Conservation (phyloP, 2,113 vertebrate genomes). For the Silurus glanis region DNA sequence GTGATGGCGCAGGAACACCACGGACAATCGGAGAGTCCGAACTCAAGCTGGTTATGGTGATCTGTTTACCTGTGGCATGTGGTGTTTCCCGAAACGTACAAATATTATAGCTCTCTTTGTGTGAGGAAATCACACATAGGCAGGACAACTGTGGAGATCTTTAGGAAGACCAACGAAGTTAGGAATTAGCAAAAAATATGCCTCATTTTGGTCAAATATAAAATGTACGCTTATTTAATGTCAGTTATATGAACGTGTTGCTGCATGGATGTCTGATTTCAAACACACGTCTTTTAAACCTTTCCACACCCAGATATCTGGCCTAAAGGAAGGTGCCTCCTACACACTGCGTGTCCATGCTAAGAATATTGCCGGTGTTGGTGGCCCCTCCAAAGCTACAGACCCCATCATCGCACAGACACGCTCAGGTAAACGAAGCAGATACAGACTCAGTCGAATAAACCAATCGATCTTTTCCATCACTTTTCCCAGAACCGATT, state of each 20-base stretch:
- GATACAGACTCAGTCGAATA: not conserved
- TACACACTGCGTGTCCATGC: slow-evolving; percentile 88
- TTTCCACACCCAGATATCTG: slow-evolving; percentile 74
- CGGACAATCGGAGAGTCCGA: not conserved
- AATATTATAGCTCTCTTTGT: not conserved
- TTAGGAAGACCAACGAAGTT: not conserved
- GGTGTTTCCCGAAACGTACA: not conserved
- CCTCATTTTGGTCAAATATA: not conserved
- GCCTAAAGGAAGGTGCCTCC: slow-evolving; percentile 77
- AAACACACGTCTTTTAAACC: not conserved
- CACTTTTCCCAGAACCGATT: not conserved
- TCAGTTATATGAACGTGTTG: not conserved
- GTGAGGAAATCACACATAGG: not conserved
- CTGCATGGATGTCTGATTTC: not conserved
- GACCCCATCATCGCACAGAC: slow-evolving; percentile 87
- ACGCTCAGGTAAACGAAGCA: slow-evolving; percentile 77
- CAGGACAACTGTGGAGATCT: not conserved
- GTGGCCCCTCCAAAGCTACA: slow-evolving; percentile 78
- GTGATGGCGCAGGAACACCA: slow-evolving; percentile 7
- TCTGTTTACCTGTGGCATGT: not conserved
- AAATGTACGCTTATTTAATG: not conserved
- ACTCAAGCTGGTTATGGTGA: too few relatives aligned
- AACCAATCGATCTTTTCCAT: not conserved
- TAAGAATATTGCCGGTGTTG: slow-evolving; percentile 89
- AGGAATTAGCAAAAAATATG: not conserved